Percentiles rank a stretch among this genome's conserved stretches.
Conservation (phyloP, 2,113 vertebrate species). For the Pelmatolapia mariae region DNA sequence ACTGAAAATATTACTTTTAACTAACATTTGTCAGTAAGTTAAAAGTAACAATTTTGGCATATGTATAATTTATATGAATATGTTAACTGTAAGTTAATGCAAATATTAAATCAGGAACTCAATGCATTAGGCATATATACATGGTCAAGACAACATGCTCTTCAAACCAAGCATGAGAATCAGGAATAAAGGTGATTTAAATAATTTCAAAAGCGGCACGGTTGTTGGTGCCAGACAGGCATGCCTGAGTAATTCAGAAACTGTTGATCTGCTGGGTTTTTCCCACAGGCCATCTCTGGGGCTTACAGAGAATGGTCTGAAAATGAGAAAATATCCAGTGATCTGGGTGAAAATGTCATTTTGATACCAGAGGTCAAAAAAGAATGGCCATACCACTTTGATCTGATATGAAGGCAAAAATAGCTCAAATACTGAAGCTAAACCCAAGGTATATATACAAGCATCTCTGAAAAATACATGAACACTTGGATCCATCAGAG, state of each 20-base stretch:
- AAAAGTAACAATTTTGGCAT: background rate
- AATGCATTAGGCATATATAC: background rate
- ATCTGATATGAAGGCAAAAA: background rate
- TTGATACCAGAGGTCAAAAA: background rate
- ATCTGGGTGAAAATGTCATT: background rate
- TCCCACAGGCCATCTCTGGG: background rate
- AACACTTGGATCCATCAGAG: background rate
- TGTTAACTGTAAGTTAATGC: background rate
- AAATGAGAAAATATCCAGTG: background rate
- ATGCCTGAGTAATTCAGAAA: background rate
- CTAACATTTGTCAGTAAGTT: background rate
- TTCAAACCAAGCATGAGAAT: background rate
- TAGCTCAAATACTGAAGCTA: background rate
- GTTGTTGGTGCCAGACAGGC: background rate
- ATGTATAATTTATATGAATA: background rate
- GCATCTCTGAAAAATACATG: background rate
- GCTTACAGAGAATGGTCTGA: background rate
- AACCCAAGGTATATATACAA: background rate
- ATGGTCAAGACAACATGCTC: background rate
- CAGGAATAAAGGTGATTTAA: background rate
- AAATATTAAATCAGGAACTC: background rate
- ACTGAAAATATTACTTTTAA: background rate
- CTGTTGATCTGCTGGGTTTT: background rate
- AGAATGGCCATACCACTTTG: background rate
- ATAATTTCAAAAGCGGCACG: rapidly evolving